Conservation (phyloP, 2,888 invertebrate species). For the Campoplex capitator region DNA sequence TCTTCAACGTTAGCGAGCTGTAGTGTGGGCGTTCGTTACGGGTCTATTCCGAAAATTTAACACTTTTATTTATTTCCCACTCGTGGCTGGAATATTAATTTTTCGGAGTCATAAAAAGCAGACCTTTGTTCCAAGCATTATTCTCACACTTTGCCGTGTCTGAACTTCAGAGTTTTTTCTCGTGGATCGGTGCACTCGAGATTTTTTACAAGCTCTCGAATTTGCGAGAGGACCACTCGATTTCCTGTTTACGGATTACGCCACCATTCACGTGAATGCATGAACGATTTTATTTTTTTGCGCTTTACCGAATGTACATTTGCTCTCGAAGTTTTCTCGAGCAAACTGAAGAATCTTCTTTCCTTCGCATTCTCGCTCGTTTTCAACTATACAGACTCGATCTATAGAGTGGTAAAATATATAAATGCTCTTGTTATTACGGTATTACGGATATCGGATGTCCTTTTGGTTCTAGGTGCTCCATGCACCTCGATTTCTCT, state of each 20-base stretch:
- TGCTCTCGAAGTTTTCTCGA: conserved; percentile 61
- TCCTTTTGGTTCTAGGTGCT: conserved; percentile 79
- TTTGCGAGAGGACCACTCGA: conserved; percentile 73
- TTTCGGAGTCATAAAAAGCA: conserved; percentile 39
- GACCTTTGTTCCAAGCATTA: conserved; percentile 18
- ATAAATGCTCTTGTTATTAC: conserved; percentile 79
- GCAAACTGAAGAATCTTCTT: conserved; percentile 64
- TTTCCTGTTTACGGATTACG: conserved; percentile 80
- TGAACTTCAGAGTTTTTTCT: conserved; percentile 15
- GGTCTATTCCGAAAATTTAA: conserved; percentile 64
- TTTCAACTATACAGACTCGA: not conserved
- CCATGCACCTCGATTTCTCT: conserved; percentile 70
- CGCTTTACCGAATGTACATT: conserved; percentile 53
- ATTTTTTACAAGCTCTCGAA: conserved; percentile 60
- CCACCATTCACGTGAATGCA: conserved; percentile 72
- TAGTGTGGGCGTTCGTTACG: conserved; percentile 70
- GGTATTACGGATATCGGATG: conserved; percentile 84
- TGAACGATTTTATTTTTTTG: conserved; percentile 71
- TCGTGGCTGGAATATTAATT: conserved; percentile 44
- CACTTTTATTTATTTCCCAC: conserved; percentile 36
- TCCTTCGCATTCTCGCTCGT: conserved; percentile 65
- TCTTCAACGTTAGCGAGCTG: conserved; percentile 58
- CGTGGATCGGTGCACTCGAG: conserved; percentile 32
- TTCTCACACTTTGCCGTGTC: conserved; percentile 11
- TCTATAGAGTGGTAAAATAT: not conserved